phyloP scores from a whole-genome alignment of 2,888 invertebrate genomes.

The Heliconius hortense region DNA sequence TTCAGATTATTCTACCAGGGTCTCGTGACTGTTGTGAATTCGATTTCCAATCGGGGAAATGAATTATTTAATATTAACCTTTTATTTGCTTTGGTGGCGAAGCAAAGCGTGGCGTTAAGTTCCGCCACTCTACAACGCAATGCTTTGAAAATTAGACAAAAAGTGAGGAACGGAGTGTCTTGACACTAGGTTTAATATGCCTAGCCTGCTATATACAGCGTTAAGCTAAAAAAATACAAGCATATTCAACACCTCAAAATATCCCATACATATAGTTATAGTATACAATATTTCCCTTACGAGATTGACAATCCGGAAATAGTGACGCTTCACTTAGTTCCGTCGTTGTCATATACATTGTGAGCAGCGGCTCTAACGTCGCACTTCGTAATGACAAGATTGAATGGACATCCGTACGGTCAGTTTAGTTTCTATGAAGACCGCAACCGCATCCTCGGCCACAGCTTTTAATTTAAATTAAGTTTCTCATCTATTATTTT shows the following conservation, averaged over 20 bases:
- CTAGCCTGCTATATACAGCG: too few relatives aligned
- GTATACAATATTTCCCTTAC: not conserved
- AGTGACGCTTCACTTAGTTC: slow-evolving; percentile 11
- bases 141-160: too few relatives aligned
- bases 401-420: slow-evolving; percentile 7
- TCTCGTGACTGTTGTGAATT: not conserved
- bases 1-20: slow-evolving; percentile 13
- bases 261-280: not conserved
- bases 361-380: not conserved
- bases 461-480: not conserved
- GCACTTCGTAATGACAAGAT: not conserved
- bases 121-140: too few relatives aligned
- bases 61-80: not conserved
- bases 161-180: too few relatives aligned
- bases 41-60: not conserved
- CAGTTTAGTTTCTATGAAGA: slow-evolving; percentile 8
- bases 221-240: too few relatives aligned
- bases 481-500: not conserved
- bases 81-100: too few relatives aligned
- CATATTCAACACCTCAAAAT: not conserved
- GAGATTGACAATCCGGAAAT: slow-evolving; percentile 10
- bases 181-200: too few relatives aligned
- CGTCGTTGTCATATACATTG: slow-evolving; percentile 1
- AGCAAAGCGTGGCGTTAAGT: too few relatives aligned
- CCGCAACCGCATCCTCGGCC: slow-evolving; percentile 7